phyloP scores from a whole-genome alignment of 92 coral and sea anemone species.

The Galaxea fascicularis region DNA sequence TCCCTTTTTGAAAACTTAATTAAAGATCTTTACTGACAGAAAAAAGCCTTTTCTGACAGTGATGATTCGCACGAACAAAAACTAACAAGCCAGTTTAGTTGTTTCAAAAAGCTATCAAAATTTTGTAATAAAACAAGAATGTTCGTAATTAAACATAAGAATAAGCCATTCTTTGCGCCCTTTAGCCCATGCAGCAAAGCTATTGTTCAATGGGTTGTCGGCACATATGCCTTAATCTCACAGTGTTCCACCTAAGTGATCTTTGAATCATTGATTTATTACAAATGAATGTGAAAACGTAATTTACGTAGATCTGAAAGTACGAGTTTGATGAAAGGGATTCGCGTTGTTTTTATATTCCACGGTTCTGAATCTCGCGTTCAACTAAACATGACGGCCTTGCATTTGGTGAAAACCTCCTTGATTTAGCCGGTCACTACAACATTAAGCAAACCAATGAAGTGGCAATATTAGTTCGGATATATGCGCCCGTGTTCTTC shows the following conservation, averaged over 20 bases:
- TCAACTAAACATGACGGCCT: background rate
- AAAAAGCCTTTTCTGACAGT: no score
- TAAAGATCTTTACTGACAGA: no score
- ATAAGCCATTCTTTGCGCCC: background rate
- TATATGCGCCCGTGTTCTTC: background rate
- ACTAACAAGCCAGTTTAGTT: background rate
- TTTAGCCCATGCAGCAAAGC: background rate
- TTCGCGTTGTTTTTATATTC: background rate
- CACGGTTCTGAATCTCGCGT: background rate
- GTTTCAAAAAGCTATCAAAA: background rate
- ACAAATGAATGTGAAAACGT: background rate
- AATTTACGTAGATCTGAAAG: background rate
- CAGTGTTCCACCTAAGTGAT: slow-evolving; percentile 12
- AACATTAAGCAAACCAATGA: background rate
- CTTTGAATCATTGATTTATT: slow-evolving; percentile 4
- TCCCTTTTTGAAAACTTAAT: no score
- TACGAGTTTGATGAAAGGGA: background rate
- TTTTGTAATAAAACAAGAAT: background rate
- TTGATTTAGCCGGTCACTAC: slow-evolving; percentile 6
- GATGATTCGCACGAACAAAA: background rate
- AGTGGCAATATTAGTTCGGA: background rate
- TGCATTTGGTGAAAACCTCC: background rate
- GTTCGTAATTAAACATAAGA: slow-evolving; percentile 10
- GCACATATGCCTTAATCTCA: background rate
- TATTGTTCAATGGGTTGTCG: background rate